These are phyloP conservation scores for Halisarca cf. caerulea DNA, from an alignment of 37 sponge, comb jelly and placozoan species.

Conservation along the genomic window DNA sequence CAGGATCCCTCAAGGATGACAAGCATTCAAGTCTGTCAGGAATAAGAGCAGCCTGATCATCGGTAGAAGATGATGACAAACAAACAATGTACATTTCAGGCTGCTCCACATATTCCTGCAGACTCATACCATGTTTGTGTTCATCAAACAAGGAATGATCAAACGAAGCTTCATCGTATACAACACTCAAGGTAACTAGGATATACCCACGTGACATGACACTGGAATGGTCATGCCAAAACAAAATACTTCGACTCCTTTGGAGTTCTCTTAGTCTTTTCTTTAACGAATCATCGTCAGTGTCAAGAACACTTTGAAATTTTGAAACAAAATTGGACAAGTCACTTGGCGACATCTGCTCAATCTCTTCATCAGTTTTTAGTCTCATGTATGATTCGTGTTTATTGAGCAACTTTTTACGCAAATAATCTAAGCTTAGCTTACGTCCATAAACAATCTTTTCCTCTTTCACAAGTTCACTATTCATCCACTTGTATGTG, in stretches of 20 bases:
- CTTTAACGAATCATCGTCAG: too few species aligned
- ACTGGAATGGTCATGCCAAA: slow-evolving; percentile 3
- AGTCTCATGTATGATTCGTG: too few species aligned
- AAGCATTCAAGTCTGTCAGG: slow-evolving; percentile 40
- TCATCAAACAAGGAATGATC: not conserved
- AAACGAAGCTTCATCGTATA: slow-evolving; percentile 34
- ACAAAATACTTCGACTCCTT: not conserved
- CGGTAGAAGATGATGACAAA: slow-evolving; percentile 12
- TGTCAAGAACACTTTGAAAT: too few species aligned
- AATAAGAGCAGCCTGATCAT: slow-evolving; percentile 34
- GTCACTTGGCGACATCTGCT: too few species aligned
- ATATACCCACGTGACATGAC: not conserved
- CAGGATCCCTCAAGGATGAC: not conserved
- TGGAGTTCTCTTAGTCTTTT: not conserved
- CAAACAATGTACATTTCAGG: slow-evolving; percentile 29
- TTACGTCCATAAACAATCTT: too few species aligned
- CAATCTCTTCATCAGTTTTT: too few species aligned
- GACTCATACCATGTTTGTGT: not conserved
- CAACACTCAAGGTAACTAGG: not conserved
- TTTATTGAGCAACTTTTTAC: too few species aligned
- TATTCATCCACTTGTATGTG: too few species aligned
- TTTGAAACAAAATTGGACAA: too few species aligned
- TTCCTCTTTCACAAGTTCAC: too few species aligned
- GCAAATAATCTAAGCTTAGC: too few species aligned
- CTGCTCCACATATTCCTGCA: slow-evolving; percentile 29